Evolutionary conservation across 2,888 invertebrate species (phyloP).

Genomic region (Parthenolecanium corni): DNA sequence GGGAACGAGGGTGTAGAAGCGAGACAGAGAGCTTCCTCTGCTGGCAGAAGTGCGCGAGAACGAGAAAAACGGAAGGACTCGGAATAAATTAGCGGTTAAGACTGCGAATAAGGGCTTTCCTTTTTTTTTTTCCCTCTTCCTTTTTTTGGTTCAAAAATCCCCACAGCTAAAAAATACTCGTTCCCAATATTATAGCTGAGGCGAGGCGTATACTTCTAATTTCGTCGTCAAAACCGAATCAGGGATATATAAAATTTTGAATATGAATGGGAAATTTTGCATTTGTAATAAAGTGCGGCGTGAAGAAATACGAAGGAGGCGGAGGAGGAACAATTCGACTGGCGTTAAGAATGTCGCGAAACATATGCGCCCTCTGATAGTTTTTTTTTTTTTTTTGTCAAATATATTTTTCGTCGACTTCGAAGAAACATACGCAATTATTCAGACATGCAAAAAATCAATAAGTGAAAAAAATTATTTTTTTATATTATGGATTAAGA

Average conservation of each 20-base stretch:
- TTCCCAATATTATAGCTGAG: too few relatives aligned
- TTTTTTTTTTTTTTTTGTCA: background rate
- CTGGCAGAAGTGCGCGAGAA: background rate
- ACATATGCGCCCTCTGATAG: constrained; percentile 25
- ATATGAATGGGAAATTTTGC: constrained; percentile 29
- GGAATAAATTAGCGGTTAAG: constrained; percentile 29
- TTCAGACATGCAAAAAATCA: too few relatives aligned
- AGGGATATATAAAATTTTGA: constrained; percentile 27
- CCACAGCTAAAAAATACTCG: constrained; percentile 11
- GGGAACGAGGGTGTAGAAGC: too few relatives aligned
- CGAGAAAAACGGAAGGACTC: constrained; percentile 22
- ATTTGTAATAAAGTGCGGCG: constrained; percentile 17
- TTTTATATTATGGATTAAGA: too few relatives aligned
- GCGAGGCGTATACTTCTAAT: constrained; percentile 20
- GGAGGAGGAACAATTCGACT: constrained; percentile 5
- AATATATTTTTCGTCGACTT: too few relatives aligned
- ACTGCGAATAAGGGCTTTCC: constrained; percentile 26
- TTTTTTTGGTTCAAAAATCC: too few relatives aligned
- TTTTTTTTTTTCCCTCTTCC: too few relatives aligned
- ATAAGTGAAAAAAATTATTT: too few relatives aligned
- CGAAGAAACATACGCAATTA: too few relatives aligned
- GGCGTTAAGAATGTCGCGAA: constrained; percentile 19
- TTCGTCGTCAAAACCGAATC: constrained; percentile 26
- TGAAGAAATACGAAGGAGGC: constrained; percentile 7
- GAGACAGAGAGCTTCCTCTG: too few relatives aligned